Evolutionary conservation across 2,113 vertebrate genomes (phyloP), one percentile per base, ranked within the genome.

Genomic region (Pterocles burchelli): DNA sequence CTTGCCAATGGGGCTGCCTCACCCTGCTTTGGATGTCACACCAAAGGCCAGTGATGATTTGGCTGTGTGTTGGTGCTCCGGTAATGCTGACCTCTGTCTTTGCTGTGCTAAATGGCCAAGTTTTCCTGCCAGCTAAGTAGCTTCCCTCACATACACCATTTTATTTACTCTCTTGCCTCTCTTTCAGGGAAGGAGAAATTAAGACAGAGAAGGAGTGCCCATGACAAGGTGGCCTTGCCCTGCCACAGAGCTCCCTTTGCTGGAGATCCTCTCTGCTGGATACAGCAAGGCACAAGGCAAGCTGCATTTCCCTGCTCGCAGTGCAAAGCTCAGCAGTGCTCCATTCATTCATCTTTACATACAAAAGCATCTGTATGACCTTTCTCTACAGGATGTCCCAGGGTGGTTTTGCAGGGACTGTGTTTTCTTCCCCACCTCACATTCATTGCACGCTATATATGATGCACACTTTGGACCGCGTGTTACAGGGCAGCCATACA

Each of bases 221-320:
- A 4, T 25, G 62, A 55, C 25, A 70, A 85, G 13, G 41, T 61
- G 19, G 10, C 22, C 43, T 52, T 66, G 26, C 8, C 17, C 22
- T 87, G 33, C 24, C 6, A 3, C 65, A 62, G 22, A 5, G 1
- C 29, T 61, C 36, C 31, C 17, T 7, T 4, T 4, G 4, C 59
- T 73, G 34, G 33, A 70, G 33, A 6, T 67, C 17, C 43, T 92
- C 10, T 46, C 38, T 51, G 80, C 11, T 45, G 76, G 45, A 7
- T 38, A 20, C 1, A 0, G 19, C 28, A 83, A 65, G 36, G 48
- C 28, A 7, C 1, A 0, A 62, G n/a, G 25, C 1, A 3, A 81
- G 58, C 26, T 55, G 34, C 3, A 0, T 36, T 79, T 48, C n/a
- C 14, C 17, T 55, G 38, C 24, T 49, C 31, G 21, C 1, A 1